A percentile compares a stretch with the other conserved stretches of the same genome.
phyloP scores from a whole-genome alignment of 2,797 vertebrate species.

The Argyrosomus regius region DNA sequence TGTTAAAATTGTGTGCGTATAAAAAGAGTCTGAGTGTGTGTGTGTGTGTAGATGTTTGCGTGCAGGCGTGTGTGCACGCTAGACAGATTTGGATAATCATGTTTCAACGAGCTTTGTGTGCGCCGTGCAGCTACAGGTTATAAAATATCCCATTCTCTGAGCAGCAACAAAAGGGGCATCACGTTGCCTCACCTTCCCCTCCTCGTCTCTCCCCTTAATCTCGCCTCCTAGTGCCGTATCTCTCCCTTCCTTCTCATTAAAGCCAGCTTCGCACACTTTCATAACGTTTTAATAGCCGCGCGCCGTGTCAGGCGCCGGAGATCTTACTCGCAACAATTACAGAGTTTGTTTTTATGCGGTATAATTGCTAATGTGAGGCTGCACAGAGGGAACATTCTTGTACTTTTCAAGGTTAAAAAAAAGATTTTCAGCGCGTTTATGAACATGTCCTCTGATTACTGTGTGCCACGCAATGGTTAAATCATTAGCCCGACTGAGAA shows the following conservation, averaged over 20 bases:
- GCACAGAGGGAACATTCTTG: constrained; percentile 18
- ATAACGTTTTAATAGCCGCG: constrained; percentile 64
- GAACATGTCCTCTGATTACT: constrained; percentile 19
- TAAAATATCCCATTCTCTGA: constrained; percentile 63
- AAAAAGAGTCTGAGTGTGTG: constrained; percentile 5
- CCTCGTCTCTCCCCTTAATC: constrained; percentile 27
- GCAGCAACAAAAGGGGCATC: constrained; percentile 57
- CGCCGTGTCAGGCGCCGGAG: constrained; percentile 13
- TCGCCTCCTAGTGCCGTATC: constrained; percentile 3
- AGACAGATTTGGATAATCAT: constrained; percentile 66
- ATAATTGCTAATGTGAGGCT: constrained; percentile 35
- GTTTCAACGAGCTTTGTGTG: constrained; percentile 65
- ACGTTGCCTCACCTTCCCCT: constrained; percentile 24
- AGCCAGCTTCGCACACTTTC: constrained; percentile 53
- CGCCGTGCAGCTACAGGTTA: constrained; percentile 53
- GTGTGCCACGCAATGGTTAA: constrained; percentile 8
- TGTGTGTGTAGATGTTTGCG: neutral
- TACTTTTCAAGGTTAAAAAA: constrained; percentile 5
- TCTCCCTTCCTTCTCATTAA: constrained; percentile 63
- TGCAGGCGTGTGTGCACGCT: constrained; percentile 2
- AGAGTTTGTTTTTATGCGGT: constrained; percentile 43
- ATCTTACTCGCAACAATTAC: constrained; percentile 63
- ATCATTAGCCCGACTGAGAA: constrained; percentile 36
- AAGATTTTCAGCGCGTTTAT: constrained; percentile 4
- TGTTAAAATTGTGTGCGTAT: constrained; percentile 18